Percentiles rank a stretch among this genome's conserved stretches.
phyloP scores from a whole-genome alignment of 2,113 vertebrate genomes.

The Opisthocomus hoazin region DNA sequence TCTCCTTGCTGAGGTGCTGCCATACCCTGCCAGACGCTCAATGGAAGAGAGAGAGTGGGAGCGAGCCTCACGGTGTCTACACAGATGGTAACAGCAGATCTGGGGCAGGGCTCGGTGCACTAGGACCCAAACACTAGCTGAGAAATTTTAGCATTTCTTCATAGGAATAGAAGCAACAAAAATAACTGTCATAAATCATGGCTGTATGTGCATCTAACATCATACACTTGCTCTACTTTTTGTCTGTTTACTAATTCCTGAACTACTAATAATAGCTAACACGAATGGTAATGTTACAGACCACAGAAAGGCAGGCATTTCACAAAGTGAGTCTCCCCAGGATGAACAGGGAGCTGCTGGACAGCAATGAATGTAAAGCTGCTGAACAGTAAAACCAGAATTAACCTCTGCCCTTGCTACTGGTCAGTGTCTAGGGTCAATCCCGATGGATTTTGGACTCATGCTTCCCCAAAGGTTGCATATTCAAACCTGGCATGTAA shows the following conservation, averaged over 20 bases:
- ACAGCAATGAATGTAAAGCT: not conserved
- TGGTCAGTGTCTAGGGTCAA: not conserved
- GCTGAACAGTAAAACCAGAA: not conserved
- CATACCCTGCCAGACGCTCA: not conserved
- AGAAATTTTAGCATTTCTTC: not conserved
- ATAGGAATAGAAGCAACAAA: not conserved
- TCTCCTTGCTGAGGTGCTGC: not conserved
- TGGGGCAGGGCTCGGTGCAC: not conserved
- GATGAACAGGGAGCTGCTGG: rapidly evolving
- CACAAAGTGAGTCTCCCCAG: not conserved
- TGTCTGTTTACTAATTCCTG: not conserved
- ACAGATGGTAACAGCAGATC: no score
- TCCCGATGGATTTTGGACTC: not conserved
- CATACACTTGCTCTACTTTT: not conserved
- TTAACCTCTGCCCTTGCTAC: not conserved
- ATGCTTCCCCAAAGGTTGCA: not conserved
- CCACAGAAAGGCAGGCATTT: not conserved
- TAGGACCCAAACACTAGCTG: not conserved
- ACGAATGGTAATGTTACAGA: not conserved
- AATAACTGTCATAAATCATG: not conserved
- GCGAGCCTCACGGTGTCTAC: not conserved
- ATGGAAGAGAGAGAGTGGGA: not conserved
- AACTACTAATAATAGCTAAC: not conserved
- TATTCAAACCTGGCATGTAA: not conserved
- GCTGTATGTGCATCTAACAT: not conserved